Percentiles rank a stretch among this genome's conserved stretches.
These are phyloP conservation scores for Lampris megalopsis DNA, from an alignment of 2,113 vertebrate species.

Conservation along the genomic window DNA sequence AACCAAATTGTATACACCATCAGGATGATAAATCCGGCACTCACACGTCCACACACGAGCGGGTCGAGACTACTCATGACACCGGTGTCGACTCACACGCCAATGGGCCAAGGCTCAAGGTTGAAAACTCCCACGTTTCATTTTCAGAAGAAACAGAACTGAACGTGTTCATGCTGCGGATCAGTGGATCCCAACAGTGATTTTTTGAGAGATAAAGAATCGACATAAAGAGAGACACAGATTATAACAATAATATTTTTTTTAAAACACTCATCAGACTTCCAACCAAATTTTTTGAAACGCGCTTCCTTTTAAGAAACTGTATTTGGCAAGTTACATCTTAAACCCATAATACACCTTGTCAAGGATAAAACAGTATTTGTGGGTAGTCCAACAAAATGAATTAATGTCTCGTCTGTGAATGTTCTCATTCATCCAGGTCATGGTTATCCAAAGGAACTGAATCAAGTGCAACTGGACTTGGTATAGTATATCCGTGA, in stretches of 20 bases:
- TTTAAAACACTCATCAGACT: not conserved
- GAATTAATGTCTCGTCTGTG: too few relatives aligned
- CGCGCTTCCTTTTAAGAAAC: not conserved
- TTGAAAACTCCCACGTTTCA: conserved; percentile 30
- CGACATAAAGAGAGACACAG: not conserved
- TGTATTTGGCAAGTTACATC: not conserved
- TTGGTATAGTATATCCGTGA: too few relatives aligned
- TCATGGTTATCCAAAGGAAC: too few relatives aligned
- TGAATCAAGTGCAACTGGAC: too few relatives aligned
- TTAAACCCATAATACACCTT: too few relatives aligned
- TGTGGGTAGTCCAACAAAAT: too few relatives aligned
- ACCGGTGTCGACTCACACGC: conserved; percentile 23
- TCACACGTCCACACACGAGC: not conserved
- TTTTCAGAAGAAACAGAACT: conserved; percentile 7
- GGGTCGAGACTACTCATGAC: not conserved
- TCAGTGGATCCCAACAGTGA: not conserved
- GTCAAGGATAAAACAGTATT: too few relatives aligned
- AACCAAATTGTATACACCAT: conserved; percentile 54
- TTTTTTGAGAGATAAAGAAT: not conserved
- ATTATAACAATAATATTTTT: not conserved
- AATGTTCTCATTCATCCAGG: too few relatives aligned
- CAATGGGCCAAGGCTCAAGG: conserved; percentile 21
- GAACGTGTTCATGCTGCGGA: not conserved
- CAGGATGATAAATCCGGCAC: conserved; percentile 37
- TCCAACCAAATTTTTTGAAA: not conserved